phyloP scores from a whole-genome alignment of 2,888 invertebrate genomes.

The Nomada fucata region DNA sequence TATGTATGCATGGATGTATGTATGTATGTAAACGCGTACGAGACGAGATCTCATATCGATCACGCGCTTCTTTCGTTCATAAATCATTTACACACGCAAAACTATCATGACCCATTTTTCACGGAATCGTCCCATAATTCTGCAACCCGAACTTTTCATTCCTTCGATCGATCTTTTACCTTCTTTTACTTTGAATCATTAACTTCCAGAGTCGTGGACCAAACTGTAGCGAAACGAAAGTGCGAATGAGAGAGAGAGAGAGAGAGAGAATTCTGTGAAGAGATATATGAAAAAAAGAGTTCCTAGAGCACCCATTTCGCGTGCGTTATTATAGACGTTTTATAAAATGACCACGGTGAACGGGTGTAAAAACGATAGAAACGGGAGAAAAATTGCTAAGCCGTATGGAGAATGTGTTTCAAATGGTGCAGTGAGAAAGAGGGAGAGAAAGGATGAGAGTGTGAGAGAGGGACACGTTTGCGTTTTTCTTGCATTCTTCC shows the following conservation, averaged over 20 bases:
- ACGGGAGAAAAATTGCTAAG: constrained; percentile 11
- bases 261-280: constrained; percentile 32
- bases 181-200: constrained; percentile 61
- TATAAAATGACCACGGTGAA: constrained; percentile 45
- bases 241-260: constrained; percentile 43
- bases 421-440: background rate
- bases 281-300: constrained; percentile 60
- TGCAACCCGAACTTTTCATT: constrained; percentile 3
- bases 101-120: constrained; percentile 6
- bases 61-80: constrained; percentile 44
- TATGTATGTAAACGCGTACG: constrained; percentile 45
- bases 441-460: background rate
- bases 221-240: constrained; percentile 66
- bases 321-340: constrained; percentile 50
- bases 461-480: constrained; percentile 17
- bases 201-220: constrained; percentile 74
- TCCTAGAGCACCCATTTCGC: constrained; percentile 63
- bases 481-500: constrained; percentile 12
- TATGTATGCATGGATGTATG: constrained; percentile 46
- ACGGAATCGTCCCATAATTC: background rate
- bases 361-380: constrained; percentile 42
- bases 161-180: constrained; percentile 39
- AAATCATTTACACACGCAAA: constrained; percentile 5
- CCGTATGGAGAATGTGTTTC: constrained; percentile 13
- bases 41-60: constrained; percentile 56